Percentiles rank a stretch among this genome's conserved stretches.
phyloP scores from a whole-genome alignment of 2,797 vertebrate genomes.

The Falco rusticolus region DNA sequence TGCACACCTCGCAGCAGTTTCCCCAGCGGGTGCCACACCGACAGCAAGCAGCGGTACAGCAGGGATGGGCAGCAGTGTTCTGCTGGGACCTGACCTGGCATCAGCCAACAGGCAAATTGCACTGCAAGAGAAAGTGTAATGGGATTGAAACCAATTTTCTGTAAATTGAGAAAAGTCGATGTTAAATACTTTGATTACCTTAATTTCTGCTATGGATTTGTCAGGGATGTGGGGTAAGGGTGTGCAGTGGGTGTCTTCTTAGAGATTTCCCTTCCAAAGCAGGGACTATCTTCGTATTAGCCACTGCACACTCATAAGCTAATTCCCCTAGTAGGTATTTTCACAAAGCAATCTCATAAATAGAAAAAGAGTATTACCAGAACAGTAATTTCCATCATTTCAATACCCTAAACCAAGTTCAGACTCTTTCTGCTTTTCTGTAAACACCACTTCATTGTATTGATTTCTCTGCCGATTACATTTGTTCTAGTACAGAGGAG shows the following conservation, averaged over 20 bases:
- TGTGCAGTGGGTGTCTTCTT: not conserved
- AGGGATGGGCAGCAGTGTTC: not conserved
- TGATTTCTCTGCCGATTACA: not conserved
- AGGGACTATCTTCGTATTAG: not conserved
- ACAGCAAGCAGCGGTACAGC: not conserved
- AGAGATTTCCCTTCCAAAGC: not conserved
- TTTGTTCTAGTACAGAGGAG: not conserved
- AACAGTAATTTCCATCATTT: not conserved
- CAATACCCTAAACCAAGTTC: not conserved
- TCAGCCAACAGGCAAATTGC: not conserved
- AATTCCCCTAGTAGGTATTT: not conserved
- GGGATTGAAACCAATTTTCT: not conserved
- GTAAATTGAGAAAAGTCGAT: not conserved
- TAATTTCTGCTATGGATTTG: not conserved
- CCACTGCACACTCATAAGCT: not conserved
- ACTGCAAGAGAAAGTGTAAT: not conserved
- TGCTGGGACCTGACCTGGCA: fast-evolving
- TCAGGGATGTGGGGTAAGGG: too few species aligned
- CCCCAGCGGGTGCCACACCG: not conserved
- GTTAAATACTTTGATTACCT: not conserved
- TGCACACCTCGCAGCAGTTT: not conserved
- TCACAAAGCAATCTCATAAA: slow-evolving; percentile 5
- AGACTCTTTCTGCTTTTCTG: not conserved
- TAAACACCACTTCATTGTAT: not conserved
- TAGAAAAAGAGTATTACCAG: not conserved